Conservation (phyloP, 2,113 vertebrate species). For the Hippocampus zosterae region DNA sequence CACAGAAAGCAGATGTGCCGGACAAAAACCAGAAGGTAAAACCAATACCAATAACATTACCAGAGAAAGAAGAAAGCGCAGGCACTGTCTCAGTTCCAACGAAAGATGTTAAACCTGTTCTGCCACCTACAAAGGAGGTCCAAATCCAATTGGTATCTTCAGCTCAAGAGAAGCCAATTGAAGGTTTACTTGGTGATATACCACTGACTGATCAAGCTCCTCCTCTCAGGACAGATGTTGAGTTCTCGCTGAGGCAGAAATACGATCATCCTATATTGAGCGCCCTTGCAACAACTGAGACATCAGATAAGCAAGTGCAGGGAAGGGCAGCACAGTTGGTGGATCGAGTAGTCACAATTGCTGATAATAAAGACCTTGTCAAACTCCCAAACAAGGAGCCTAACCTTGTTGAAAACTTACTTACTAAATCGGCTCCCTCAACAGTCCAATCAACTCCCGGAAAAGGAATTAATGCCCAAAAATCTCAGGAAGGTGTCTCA, state of each 20-base stretch:
- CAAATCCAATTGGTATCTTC: conserved; percentile 3
- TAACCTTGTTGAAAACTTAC: conserved; percentile 35
- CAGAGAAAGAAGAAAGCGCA: conserved; percentile 15
- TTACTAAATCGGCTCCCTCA: conserved; percentile 56
- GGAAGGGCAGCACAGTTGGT: conserved; percentile 19
- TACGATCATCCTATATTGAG: not conserved
- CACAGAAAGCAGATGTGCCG: conserved; percentile 14
- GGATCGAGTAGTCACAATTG: conserved; percentile 18
- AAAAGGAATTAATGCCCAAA: conserved; percentile 65
- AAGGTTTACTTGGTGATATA: conserved; percentile 15
- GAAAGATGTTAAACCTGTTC: conserved; percentile 23
- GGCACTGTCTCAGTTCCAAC: conserved; percentile 10
- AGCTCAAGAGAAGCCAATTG: conserved; percentile 38
- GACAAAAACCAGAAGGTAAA: conserved; percentile 24
- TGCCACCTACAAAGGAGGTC: conserved; percentile 11
- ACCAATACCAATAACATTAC: conserved; percentile 1
- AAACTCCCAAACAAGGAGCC: conserved; percentile 42
- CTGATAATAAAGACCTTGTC: conserved; percentile 24
- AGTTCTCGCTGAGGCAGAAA: conserved; percentile 11
- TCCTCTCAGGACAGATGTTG: conserved; percentile 8
- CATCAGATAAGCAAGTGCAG: conserved; percentile 1
- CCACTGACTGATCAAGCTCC: conserved; percentile 7
- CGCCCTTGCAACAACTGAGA: not conserved
- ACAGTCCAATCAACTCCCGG: conserved; percentile 65
- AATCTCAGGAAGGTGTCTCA: conserved; percentile 41